phyloP scores from a whole-genome alignment of 2,113 vertebrate species.

The Rhea pennata region DNA sequence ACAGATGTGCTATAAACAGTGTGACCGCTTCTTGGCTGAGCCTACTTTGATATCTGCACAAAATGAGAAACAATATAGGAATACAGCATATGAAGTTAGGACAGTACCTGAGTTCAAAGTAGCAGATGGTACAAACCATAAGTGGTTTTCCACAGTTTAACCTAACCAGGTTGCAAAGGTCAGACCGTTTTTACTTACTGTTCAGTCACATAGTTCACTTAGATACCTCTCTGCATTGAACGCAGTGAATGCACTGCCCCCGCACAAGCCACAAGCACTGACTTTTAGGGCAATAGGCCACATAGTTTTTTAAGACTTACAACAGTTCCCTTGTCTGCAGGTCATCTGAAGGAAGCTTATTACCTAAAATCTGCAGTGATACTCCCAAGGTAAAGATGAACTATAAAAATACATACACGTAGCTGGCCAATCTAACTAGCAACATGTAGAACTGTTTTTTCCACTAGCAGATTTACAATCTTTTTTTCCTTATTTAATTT shows the following conservation, averaged over 20 bases:
- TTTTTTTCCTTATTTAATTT: background rate
- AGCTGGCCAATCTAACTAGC: background rate
- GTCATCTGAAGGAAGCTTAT: background rate
- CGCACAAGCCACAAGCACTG: accelerated
- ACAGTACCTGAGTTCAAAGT: background rate
- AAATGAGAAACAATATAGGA: too few relatives aligned
- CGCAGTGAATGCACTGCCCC: background rate
- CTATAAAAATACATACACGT: background rate
- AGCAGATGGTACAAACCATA: background rate
- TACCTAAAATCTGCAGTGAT: background rate
- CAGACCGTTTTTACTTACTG: background rate
- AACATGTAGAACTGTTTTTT: background rate
- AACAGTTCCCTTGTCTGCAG: background rate
- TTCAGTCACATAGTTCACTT: background rate
- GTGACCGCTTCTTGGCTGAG: too few relatives aligned
- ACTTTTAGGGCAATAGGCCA: background rate
- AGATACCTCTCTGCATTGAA: background rate
- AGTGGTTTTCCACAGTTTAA: background rate
- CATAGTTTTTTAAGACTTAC: background rate
- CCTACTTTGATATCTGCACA: too few relatives aligned
- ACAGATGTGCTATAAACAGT: too few relatives aligned
- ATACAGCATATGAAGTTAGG: too few relatives aligned
- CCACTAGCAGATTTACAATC: background rate
- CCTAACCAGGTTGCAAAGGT: background rate
- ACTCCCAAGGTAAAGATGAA: background rate